Evolutionary conservation across 1,140 invertebrate genomes (phyloP).

Genomic region (Macrostomum lignano): DNA sequence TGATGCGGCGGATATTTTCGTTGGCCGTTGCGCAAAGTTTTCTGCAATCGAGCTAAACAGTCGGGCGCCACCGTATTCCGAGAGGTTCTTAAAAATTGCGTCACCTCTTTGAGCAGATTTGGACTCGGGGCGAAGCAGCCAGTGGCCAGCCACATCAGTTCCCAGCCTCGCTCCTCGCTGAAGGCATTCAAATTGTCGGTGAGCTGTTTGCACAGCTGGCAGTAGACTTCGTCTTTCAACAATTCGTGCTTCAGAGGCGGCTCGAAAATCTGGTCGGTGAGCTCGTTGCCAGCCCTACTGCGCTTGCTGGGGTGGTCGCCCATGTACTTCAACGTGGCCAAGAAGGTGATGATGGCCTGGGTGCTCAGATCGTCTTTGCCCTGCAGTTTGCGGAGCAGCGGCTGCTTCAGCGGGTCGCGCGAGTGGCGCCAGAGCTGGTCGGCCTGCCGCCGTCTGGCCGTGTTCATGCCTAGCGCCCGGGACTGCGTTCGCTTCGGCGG

Average conservation of each 20-base stretch:
- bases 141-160: conserved; percentile 85
- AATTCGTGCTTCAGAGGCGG: conserved; percentile 82
- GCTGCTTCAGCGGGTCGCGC: conserved; percentile 71
- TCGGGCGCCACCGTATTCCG: conserved; percentile 74
- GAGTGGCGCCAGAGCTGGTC: conserved; percentile 78
- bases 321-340: conserved; percentile 74
- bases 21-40: conserved; percentile 36
- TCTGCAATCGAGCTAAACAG: conserved; percentile 70
- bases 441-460: conserved; percentile 34
- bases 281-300: conserved; percentile 54
- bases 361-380: conserved; percentile 76
- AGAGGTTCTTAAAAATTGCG: conserved; percentile 61
- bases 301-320: conserved; percentile 78
- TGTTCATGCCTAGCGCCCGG: conserved; percentile 57
- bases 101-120: conserved; percentile 49
- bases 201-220: conserved; percentile 90
- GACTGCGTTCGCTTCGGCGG: conserved; percentile 75
- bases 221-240: conserved; percentile 82
- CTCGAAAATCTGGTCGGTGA: conserved; percentile 91
- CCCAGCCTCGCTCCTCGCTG: conserved; percentile 85
- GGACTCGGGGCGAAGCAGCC: conserved; percentile 81
- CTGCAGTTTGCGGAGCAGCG: conserved; percentile 64
- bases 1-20: not conserved
- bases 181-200: conserved; percentile 70
- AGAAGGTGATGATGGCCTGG: conserved; percentile 73